Base-by-base conservation (phyloP, 2,888 invertebrate genomes). In the Stenodera caucasica region DNA sequence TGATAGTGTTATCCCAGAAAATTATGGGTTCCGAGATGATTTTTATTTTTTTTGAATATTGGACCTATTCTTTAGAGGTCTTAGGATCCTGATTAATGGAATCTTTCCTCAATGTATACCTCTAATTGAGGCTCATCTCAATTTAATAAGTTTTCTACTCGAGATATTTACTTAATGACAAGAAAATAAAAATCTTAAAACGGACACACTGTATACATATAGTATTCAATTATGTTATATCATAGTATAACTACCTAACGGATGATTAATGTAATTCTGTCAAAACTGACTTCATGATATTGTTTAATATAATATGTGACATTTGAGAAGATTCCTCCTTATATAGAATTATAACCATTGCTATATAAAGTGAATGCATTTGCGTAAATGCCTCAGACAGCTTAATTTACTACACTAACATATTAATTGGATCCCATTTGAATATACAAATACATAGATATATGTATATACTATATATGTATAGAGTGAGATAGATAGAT, bases 361-460 rank as follows among this genome's bases (percentile, higher is more conserved):
- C 65, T 26, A 26, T 26, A 26, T 26, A 66, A 64, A 69, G 67
- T 60, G 69, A 63, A 70, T 72, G 70, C 66, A 73, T 74, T 74
- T 74, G 70, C 71, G 72, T 75, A 74, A 75, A 73, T 71, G 71
- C 72, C 70, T 73, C 70, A 72, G 74, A 74, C 73, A 73, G 73
- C 73, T 73, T 72, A 74, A 74, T 73, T 72, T 72, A 66, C 71
- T 72, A 72, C 71, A 71, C 73, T 73, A 73, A 73, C 72, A 72
- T 73, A 60, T 64, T 57, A 65, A 65, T 50, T 64, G 55, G 55
- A 62, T 67, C 53, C 62, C 59, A 30, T 56, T 56, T 32, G 40
- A 57, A 21, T 54, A 58, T 35, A 35, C 58, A 55, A 8, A 50
- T 50, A 29, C 6, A 23, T 50, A 15, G 1, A 1, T 18, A 21